Evolutionary conservation across 2,113 vertebrate species (phyloP), one percentile per base, ranked within the genome.

Genomic region (Eira barbara): DNA sequence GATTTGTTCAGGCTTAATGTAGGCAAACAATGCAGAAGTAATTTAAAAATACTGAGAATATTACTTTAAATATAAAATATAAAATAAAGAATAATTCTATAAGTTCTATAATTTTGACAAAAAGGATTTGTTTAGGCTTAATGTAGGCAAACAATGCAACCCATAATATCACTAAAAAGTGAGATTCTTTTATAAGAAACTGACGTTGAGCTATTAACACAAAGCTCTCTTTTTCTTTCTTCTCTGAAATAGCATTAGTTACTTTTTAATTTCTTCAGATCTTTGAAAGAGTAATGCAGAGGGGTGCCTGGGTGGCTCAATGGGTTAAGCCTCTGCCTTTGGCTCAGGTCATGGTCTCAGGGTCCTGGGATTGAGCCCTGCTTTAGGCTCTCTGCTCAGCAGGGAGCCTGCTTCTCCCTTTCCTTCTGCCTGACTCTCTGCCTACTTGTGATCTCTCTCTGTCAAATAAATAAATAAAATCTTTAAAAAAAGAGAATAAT

Each of bases 211-310:
- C 29, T 88, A 49, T 95, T 88, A 94, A 78, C 31, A 73, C n/a
- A 67, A 95, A 57, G 3, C n/a, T 93, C 63, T 69, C 25, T 55
- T 93, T 89, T 74, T 61, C 79, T 85, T 94, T 96, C 15, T 90
- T 71, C 31, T 94, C 7, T 79, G 29, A 97, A 95, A 69, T 39
- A 29, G 4, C 29, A 71, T 55, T 73, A 88, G 12, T 91, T 82
- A 83, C 73, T 81, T 88, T 92, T 69, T 3, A 11, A 76, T 71
- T 96, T 91, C 63, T 91, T 95, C 47, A 88, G 34, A 52, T 79
- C 65, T 98, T 96, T 85, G n/a, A 85, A 96, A 90, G 73, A 36
- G 6, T 45, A 94, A 96, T 84, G 10, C 47, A 96, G 65, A 82
- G 55, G 55, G 20, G 55, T 21, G 55, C 55, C 55, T 21, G 6